These are phyloP conservation scores for Euura lappo DNA, from an alignment of 1,140 invertebrate species.

Conservation along the genomic window DNA sequence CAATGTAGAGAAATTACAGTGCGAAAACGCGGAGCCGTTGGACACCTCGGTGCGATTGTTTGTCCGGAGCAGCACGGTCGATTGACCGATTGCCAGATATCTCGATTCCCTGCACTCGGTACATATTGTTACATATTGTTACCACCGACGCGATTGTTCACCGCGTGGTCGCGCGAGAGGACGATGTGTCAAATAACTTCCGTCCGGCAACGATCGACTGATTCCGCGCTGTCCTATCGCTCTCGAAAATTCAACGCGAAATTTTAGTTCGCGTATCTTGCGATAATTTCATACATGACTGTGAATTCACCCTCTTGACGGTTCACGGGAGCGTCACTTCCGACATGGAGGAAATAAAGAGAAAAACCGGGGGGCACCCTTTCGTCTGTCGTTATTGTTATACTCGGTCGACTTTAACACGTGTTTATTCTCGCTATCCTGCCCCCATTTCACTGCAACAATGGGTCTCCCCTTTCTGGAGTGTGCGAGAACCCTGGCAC, in stretches of 20 bases:
- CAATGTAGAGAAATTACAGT: not conserved
- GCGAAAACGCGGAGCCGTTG: conserved; percentile 6
- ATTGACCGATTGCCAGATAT: not conserved
- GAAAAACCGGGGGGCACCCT: not conserved
- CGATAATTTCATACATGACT: not conserved
- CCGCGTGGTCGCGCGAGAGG: not conserved
- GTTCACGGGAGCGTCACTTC: conserved; percentile 3
- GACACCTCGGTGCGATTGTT: conserved; percentile 9
- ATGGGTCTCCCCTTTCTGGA: not conserved
- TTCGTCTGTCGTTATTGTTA: conserved; percentile 23
- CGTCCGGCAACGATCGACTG: not conserved
- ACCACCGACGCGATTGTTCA: not conserved
- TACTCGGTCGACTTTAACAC: conserved; percentile 19
- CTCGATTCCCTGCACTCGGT: too few relatives aligned
- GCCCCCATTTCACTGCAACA: conserved; percentile 14
- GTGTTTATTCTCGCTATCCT: conserved; percentile 35
- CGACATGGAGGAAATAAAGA: not conserved
- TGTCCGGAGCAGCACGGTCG: not conserved
- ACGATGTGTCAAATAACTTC: conserved; percentile 5
- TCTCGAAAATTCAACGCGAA: too few relatives aligned
- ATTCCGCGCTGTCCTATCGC: not conserved
- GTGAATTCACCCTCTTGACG: not conserved
- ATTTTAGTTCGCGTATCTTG: not conserved
- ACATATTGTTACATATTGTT: conserved; percentile 1
- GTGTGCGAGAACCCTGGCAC: not conserved